Conservation (phyloP, 2,113 vertebrate genomes). For the Solenodon paradoxus region DNA sequence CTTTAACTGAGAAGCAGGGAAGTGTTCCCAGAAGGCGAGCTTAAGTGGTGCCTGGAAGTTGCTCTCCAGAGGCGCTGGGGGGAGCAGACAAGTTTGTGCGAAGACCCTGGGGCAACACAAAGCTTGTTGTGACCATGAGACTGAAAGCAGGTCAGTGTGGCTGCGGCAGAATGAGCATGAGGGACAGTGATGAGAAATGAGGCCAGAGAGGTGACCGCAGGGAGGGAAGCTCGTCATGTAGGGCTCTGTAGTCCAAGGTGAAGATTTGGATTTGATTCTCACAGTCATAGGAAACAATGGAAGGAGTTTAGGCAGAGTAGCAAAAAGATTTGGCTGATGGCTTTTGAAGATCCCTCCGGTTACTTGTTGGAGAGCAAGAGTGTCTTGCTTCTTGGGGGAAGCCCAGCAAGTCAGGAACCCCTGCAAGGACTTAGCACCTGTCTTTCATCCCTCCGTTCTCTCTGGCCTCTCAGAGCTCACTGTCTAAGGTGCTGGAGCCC, state of each 20-base stretch:
- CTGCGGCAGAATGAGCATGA: not conserved
- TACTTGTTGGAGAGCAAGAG: not conserved
- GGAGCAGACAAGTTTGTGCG: not conserved
- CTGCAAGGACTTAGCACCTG: not conserved
- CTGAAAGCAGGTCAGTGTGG: not conserved
- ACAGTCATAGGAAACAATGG: not conserved
- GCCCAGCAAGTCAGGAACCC: not conserved
- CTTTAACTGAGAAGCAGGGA: not conserved
- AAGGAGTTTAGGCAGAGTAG: not conserved
- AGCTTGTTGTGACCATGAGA: not conserved
- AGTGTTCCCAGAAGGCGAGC: not conserved
- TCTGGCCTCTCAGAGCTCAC: too few relatives aligned
- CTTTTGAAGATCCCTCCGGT: not conserved
- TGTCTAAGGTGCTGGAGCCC: not conserved
- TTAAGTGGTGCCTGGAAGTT: not conserved
- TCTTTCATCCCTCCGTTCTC: not conserved
- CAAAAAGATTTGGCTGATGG: not conserved
- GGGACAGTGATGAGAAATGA: not conserved
- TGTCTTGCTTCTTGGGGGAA: not conserved
- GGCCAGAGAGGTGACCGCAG: accelerated
- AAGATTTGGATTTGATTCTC: not conserved
- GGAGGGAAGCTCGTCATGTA: not conserved
- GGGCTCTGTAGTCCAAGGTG: not conserved
- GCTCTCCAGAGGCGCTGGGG: not conserved
- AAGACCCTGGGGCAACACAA: not conserved